Evolutionary conservation across 2,888 invertebrate species (phyloP), one percentile per base, ranked within the genome.

Genomic region (Gastracanthus pulcherrimus): DNA sequence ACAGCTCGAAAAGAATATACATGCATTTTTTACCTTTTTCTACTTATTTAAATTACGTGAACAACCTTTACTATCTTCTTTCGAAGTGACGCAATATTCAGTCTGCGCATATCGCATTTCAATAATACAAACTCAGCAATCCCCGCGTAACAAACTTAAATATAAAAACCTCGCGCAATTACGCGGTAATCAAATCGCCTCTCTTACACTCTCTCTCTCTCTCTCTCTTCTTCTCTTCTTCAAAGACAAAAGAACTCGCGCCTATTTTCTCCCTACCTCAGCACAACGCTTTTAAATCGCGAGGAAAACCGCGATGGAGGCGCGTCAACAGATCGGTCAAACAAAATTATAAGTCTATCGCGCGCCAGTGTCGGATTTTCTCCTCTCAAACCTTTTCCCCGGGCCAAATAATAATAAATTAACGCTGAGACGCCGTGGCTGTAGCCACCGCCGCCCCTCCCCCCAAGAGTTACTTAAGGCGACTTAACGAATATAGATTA

Each of bases 401-500:
- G 58, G 26, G 36, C 82, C 79, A 83, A 86, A 87, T 86, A 86
- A 88, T 89, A 89, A 89, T 89, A 89, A 90, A 89, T 89, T 86
- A 87, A 86, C 87, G 87, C 86, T 26, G 55, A 87, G 88, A 87
- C 87, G 86, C 86, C 82, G 77, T n/a, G n/a, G n/a, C n/a, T n/a
- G n/a, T n/a, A n/a, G n/a, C n/a, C n/a, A n/a, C n/a, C n/a, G n/a
- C n/a, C n/a, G n/a, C n/a, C n/a, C n/a, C n/a, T n/a, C n/a, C n/a
- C 51, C 38, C 48, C 31, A 29, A 45, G 84, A 89, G 87, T 89
- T 89, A 88, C 88, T 89, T 89, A 88, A 87, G 87, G 86, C 87
- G 89, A 88, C 89, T 90, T 90, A 90, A 90, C 90, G 90, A 91
- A 90, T 89, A 90, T 89, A 89, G 90, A 91, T 91, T 91, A 90